These are phyloP conservation scores for Hermaeophaga mercurialis DNA, from an alignment of 2,888 invertebrate species.

Conservation along the genomic window DNA sequence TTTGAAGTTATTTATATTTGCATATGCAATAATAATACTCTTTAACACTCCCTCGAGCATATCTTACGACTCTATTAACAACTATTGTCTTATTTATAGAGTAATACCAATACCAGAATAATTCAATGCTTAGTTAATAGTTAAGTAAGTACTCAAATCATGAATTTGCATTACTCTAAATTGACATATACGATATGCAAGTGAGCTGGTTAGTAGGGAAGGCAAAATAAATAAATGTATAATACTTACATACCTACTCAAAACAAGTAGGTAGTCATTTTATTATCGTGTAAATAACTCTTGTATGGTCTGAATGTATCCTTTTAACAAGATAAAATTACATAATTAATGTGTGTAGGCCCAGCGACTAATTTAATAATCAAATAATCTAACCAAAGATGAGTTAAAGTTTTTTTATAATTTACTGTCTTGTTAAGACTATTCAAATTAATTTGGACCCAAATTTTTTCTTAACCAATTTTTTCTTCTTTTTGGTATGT, in stretches of 20 bases:
- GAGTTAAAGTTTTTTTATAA: neutral
- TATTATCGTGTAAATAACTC: slow-evolving; percentile 22
- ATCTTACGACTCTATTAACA: slow-evolving; percentile 10
- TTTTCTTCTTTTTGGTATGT: too few species aligned
- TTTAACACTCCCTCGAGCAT: slow-evolving; percentile 4
- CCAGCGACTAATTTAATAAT: slow-evolving; percentile 28
- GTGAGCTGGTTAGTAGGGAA: slow-evolving; percentile 3
- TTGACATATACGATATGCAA: neutral
- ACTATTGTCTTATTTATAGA: slow-evolving; percentile 16
- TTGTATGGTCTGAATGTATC: slow-evolving; percentile 18
- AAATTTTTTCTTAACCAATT: too few species aligned
- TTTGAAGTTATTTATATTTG: neutral
- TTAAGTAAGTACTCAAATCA: slow-evolving; percentile 3
- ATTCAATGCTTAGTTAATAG: slow-evolving; percentile 8
- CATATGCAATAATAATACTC: neutral
- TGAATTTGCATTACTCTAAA: slow-evolving; percentile 15
- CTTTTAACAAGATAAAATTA: slow-evolving; percentile 26
- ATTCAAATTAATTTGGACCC: too few species aligned
- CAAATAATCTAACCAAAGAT: slow-evolving; percentile 9
- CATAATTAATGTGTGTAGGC: slow-evolving; percentile 35
- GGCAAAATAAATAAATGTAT: neutral
- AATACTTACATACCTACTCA: slow-evolving; percentile 17
- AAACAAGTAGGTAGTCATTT: slow-evolving; percentile 21
- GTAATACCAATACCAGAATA: slow-evolving; percentile 7
- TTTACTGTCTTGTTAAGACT: too few species aligned